These are phyloP conservation scores for Cathartes aura DNA, from an alignment of 2,113 vertebrate species.

Conservation along the genomic window DNA sequence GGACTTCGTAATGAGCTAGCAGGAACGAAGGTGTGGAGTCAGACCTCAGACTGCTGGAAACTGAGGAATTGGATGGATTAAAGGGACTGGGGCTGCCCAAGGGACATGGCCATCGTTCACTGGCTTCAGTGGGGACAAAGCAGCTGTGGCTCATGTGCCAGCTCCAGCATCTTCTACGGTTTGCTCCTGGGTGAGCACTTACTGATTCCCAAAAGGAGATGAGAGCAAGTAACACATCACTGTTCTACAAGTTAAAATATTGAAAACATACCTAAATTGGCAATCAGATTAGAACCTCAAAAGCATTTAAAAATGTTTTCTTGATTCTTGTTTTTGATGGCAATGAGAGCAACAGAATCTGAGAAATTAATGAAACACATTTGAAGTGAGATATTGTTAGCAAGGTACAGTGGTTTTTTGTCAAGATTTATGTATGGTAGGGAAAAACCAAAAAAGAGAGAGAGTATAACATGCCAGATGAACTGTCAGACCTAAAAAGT, in stretches of 20 bases:
- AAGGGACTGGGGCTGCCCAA: background rate
- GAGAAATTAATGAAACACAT: background rate
- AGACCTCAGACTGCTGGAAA: background rate
- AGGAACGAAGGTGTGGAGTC: background rate
- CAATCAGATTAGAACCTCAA: background rate
- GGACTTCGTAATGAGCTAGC: background rate
- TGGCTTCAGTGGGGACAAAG: background rate
- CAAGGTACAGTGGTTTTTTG: background rate
- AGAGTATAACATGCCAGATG: slow-evolving; percentile 17
- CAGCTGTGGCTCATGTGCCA: background rate
- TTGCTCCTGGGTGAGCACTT: background rate
- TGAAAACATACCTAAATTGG: background rate
- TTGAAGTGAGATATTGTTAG: background rate
- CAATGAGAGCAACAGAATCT: background rate
- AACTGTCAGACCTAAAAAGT: slow-evolving; percentile 48
- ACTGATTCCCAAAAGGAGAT: background rate
- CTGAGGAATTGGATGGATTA: background rate
- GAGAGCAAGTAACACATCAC: background rate
- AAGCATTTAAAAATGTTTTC: background rate
- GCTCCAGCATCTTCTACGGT: background rate
- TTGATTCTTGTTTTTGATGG: background rate
- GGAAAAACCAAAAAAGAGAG: background rate
- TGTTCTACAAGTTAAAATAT: background rate
- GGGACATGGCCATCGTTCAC: fast-evolving
- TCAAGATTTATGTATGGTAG: slow-evolving; percentile 26